phyloP scores from a whole-genome alignment of 2,113 vertebrate genomes.

The Pomatorhinus ruficollis region DNA sequence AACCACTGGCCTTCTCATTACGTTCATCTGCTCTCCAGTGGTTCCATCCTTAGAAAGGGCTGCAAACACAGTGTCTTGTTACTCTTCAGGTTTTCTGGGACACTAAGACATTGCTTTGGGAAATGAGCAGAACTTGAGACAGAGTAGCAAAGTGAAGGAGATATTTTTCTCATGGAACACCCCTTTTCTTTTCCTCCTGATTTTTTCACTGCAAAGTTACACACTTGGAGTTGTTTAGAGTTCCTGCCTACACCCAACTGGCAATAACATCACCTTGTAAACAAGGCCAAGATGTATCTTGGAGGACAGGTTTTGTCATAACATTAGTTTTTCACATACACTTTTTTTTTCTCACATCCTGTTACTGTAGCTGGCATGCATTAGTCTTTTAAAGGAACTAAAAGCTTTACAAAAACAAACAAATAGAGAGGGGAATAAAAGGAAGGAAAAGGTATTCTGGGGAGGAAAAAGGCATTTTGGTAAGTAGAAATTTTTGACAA shows the following conservation, averaged over 20 bases:
- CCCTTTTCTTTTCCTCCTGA: neutral
- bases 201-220: neutral
- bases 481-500: neutral
- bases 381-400: neutral
- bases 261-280: neutral
- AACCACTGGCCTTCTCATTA: neutral
- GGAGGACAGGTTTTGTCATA: neutral
- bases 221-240: neutral
- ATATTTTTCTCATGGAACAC: neutral
- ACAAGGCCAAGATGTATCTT: neutral
- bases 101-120: neutral
- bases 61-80: neutral
- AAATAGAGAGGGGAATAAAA: too few relatives aligned
- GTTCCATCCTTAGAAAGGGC: neutral
- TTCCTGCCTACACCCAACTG: neutral
- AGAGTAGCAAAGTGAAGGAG: neutral
- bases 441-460: rapidly evolving
- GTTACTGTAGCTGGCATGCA: neutral
- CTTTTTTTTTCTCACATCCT: rapidly evolving
- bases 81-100: neutral
- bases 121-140: neutral
- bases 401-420: neutral
- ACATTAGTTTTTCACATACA: neutral
- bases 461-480: neutral
- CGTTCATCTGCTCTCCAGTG: neutral